These are phyloP conservation scores for Cheilosia scutellata DNA, from an alignment of 2,888 invertebrate genomes.

Conservation along the genomic window DNA sequence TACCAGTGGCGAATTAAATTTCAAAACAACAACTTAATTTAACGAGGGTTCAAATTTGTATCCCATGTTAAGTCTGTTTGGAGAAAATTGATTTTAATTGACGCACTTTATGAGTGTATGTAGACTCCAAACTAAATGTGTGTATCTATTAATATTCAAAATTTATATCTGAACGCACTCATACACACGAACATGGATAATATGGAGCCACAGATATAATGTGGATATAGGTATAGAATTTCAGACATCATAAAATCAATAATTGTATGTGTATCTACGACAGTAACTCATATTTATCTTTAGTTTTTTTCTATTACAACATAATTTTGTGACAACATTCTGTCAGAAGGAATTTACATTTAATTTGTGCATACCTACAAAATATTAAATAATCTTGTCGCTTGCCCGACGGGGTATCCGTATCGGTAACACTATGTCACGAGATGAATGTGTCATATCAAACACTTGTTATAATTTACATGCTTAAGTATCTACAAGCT, in stretches of 20 bases:
- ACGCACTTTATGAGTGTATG: conserved; percentile 26
- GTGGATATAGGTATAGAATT: conserved; percentile 27
- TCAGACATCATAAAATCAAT: conserved; percentile 55
- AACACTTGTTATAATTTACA: conserved; percentile 12
- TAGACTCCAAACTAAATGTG: neutral
- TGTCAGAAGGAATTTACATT: neutral
- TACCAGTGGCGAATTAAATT: conserved; percentile 41
- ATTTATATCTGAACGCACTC: conserved; percentile 19
- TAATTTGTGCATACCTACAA: conserved; percentile 7
- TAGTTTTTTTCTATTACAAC: conserved; percentile 12
- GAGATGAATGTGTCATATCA: conserved; percentile 43
- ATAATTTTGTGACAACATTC: conserved; percentile 23
- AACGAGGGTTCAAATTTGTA: conserved; percentile 18
- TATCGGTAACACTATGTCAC: neutral
- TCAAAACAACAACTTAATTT: conserved; percentile 53
- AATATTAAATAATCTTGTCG: neutral
- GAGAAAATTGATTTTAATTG: conserved; percentile 63
- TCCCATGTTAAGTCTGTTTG: conserved; percentile 9
- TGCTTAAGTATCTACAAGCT: conserved; percentile 4
- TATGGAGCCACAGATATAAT: neutral
- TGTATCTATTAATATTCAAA: conserved; percentile 43
- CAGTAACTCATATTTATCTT: conserved; percentile 37
- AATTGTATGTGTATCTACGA: conserved; percentile 32
- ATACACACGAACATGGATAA: neutral
- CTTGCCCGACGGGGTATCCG: neutral